Percentiles rank a stretch among this genome's conserved stretches.
phyloP scores from a whole-genome alignment of 2,888 invertebrate genomes.

The Microplitis manilae region DNA sequence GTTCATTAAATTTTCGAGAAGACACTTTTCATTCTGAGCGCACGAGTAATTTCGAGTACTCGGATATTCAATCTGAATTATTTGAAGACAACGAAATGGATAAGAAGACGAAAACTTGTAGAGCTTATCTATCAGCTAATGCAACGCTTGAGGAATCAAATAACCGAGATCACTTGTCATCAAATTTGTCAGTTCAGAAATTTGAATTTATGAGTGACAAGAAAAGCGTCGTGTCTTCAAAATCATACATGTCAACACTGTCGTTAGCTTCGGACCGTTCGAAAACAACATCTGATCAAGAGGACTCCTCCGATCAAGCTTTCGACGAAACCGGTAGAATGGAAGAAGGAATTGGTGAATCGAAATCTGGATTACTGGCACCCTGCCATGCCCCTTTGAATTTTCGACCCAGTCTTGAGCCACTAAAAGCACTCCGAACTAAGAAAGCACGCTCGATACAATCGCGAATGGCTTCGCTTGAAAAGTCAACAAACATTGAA shows the following conservation, averaged over 20 bases:
- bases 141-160: too few species aligned
- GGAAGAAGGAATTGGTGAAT: conserved; percentile 47
- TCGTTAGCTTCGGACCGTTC: conserved; percentile 46
- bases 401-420: conserved; percentile 63
- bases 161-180: background rate
- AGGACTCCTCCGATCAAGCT: conserved; percentile 53
- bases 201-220: background rate
- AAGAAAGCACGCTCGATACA: conserved; percentile 52
- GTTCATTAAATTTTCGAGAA: background rate
- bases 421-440: conserved; percentile 59
- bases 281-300: conserved; percentile 50
- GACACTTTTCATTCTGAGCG: background rate
- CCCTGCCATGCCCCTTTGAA: conserved; percentile 65
- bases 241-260: conserved; percentile 33
- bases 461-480: conserved; percentile 49
- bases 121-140: too few species aligned
- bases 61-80: conserved; percentile 3
- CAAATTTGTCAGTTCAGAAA: background rate
- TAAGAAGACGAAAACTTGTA: background rate
- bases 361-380: conserved; percentile 57
- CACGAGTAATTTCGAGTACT: background rate
- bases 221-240: conserved; percentile 12
- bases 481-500: conserved; percentile 44
- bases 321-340: conserved; percentile 57
- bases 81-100: background rate